Base-by-base conservation (phyloP, 35 echinoderm and acorn worm genomes). In the Stichopus chloronotus region DNA sequence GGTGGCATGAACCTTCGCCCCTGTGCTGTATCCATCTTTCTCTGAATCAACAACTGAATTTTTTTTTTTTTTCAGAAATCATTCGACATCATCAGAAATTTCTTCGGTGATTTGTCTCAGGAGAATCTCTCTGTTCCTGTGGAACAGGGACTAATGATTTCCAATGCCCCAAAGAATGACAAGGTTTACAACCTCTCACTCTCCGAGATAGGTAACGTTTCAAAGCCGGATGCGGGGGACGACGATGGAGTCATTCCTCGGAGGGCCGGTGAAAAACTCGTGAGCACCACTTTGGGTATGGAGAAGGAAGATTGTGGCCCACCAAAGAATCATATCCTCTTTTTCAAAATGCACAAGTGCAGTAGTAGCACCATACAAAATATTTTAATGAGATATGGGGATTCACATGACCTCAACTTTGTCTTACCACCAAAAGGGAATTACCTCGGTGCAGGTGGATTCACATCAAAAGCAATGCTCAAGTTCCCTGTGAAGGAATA, bases 351-450 rank as follows among this genome's bases (percentile, higher is more conserved):
- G 95, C 97, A 98, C 92, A 98, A 98, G 72, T 96, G 95, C 57
- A 91, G 97, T 14, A 98, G 97, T 81, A 98, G 95, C 83, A 98
- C 97, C n/a, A 78, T 98, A 12, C 97, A 98, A 78, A 98, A 98
- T 68, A 96, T 98, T n/a, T 72, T 98, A 24, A 93, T 98, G 78
- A 87, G 97, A 7, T 98, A 89, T 72, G 97, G 97, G 17, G 93
- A 96, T 6, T 13, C 19, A 10, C 63, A 94, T 12, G 69, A 93
- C 58, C 71, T 98, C 63, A 93, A 92, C 63, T 98, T 98, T 92
- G 95, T 98, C 5, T 71, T 98, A 21, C 97, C 97, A 7, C 87
- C 93, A 4, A 43, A 19, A 0, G 95, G 97, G 6, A 99, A 99
- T 78, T 99, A 99, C 60, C 87, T 99, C 55, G 97, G 97, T 9